A percentile compares a stretch with the other conserved stretches of the same genome.
Evolutionary conservation across 2,797 vertebrate species (phyloP).

Genomic region (Tangara arthus): DNA sequence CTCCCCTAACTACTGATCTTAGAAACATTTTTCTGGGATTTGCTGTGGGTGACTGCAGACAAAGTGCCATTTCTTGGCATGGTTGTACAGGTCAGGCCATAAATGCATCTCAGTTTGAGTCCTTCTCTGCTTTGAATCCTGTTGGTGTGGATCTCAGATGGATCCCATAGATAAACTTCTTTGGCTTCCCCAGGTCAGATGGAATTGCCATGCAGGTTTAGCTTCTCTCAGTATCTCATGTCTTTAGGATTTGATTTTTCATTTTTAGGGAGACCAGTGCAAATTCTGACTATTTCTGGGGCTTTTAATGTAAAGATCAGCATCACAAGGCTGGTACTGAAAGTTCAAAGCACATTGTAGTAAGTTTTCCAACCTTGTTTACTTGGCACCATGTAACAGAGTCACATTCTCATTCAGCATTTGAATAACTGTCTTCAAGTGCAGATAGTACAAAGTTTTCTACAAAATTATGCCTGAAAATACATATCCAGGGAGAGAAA

Average conservation of each 20-base stretch:
- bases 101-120: background rate
- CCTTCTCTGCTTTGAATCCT: background rate
- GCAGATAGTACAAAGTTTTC: background rate
- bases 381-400: background rate
- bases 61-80: background rate
- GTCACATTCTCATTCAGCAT: background rate
- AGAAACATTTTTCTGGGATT: background rate
- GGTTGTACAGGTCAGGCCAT: background rate
- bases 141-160: background rate
- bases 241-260: background rate
- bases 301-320: background rate
- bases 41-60: background rate
- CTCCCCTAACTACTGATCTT: background rate
- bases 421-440: background rate
- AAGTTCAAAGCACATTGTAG: background rate
- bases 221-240: background rate
- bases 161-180: background rate
- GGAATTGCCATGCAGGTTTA: background rate
- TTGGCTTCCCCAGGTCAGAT: background rate
- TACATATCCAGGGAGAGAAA: background rate
- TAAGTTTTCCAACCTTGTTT: background rate
- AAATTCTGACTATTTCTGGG: background rate
- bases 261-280: background rate
- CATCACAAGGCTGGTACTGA: background rate
- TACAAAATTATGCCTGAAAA: background rate